Evolutionary conservation across 1,140 invertebrate species (phyloP).

Genomic region (Ectropis grisescens): DNA sequence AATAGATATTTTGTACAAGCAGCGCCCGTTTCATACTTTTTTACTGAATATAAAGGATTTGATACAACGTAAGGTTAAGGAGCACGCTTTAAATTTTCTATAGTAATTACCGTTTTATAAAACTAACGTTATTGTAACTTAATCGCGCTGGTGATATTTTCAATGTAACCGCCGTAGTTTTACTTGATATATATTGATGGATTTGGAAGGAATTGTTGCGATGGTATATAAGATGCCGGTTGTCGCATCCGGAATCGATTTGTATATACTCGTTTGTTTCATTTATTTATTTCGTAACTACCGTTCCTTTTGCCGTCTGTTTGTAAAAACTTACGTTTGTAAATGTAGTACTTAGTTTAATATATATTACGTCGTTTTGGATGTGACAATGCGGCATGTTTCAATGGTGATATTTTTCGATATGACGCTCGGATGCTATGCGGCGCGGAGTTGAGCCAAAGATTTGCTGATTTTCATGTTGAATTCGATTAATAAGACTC

Average conservation of each 20-base stretch:
- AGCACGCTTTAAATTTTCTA: conserved; percentile 55
- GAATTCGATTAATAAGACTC: too few relatives aligned
- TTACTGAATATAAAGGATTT: conserved; percentile 56
- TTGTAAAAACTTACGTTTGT: too few relatives aligned
- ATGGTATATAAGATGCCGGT: too few relatives aligned
- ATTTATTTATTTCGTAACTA: conserved; percentile 35
- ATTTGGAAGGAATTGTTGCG: conserved; percentile 57
- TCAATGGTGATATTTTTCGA: conserved; percentile 43
- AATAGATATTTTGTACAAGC: conserved; percentile 49
- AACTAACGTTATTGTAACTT: conserved; percentile 52
- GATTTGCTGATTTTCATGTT: too few relatives aligned
- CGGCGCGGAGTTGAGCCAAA: conserved; percentile 3
- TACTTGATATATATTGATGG: conserved; percentile 16
- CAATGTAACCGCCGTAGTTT: conserved; percentile 39
- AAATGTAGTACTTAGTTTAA: too few relatives aligned
- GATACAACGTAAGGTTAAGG: conserved; percentile 47
- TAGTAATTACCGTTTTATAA: conserved; percentile 36
- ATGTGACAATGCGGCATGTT: conserved; percentile 31
- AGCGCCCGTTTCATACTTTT: conserved; percentile 63
- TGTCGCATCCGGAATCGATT: conserved; percentile 40
- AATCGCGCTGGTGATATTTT: conserved; percentile 63
- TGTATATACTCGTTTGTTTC: conserved; percentile 46
- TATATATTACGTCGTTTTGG: conserved; percentile 22
- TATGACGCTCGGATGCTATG: conserved; percentile 22
- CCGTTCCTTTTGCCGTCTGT: conserved; percentile 19